phyloP scores from a whole-genome alignment of 2,797 vertebrate species.

The Somateria mollissima region DNA sequence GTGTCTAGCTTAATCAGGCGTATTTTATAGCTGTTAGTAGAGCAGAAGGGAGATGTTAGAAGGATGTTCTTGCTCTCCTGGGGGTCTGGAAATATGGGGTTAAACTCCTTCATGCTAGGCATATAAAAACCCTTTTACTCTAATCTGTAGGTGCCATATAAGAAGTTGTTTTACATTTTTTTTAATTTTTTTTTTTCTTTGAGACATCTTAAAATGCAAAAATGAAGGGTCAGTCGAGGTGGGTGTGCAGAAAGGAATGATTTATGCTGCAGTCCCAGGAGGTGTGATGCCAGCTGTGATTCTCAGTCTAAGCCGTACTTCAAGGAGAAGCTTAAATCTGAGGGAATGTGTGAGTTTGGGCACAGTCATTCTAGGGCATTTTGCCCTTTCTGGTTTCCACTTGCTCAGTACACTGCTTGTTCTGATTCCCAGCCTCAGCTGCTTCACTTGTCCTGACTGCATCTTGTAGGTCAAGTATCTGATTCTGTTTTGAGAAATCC shows the following conservation, averaged over 20 bases:
- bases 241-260: neutral
- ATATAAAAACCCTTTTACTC: neutral
- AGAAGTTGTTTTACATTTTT: neutral
- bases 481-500: neutral
- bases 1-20: neutral
- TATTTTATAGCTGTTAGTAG: neutral
- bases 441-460: neutral
- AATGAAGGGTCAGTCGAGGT: neutral
- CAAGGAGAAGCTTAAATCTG: neutral
- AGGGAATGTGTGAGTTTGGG: neutral
- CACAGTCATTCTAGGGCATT: neutral
- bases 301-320: neutral
- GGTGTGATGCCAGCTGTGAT: neutral
- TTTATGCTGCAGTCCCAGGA: neutral
- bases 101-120: neutral
- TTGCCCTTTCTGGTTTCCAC: neutral
- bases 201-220: neutral
- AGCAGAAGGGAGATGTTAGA: neutral
- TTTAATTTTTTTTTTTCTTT: neutral
- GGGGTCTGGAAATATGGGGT: neutral
- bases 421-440: neutral
- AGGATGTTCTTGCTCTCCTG: neutral
- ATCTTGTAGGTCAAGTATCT: neutral
- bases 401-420: neutral
- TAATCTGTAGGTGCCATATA: neutral